A percentile compares a stretch with the other conserved stretches of the same genome.
phyloP scores from a whole-genome alignment of 2,888 invertebrate genomes.

The Cyclophora punctaria region DNA sequence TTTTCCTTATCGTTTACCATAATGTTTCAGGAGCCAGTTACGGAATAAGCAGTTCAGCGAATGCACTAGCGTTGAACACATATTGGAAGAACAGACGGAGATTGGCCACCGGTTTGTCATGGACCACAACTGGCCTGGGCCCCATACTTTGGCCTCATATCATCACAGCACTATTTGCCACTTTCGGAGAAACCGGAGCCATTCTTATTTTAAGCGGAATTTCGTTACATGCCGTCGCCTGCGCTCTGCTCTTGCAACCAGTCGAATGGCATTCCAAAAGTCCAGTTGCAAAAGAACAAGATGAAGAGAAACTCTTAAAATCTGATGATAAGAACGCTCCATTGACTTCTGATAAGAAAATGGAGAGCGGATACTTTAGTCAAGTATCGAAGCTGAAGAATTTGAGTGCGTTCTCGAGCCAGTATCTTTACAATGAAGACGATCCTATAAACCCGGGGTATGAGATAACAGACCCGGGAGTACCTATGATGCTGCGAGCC shows the following conservation, averaged over 20 bases:
- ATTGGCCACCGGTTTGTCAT: slow-evolving; percentile 81
- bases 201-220: slow-evolving; percentile 80
- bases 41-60: slow-evolving; percentile 80
- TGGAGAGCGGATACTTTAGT: slow-evolving; percentile 60
- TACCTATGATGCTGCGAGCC: slow-evolving; percentile 79
- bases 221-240: slow-evolving; percentile 79
- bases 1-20: too few relatives aligned
- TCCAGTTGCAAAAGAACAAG: slow-evolving; percentile 30
- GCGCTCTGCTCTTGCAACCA: slow-evolving; percentile 81
- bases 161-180: slow-evolving; percentile 77
- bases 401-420: slow-evolving; percentile 74
- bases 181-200: slow-evolving; percentile 79
- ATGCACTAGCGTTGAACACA: slow-evolving; percentile 81
- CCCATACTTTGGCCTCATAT: slow-evolving; percentile 83
- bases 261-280: slow-evolving; percentile 82
- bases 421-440: slow-evolving; percentile 79
- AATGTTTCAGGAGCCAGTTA: slow-evolving; percentile 74
- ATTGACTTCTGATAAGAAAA: slow-evolving; percentile 28
- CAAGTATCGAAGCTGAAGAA: slow-evolving; percentile 57
- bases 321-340: slow-evolving; percentile 13
- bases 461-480: slow-evolving; percentile 79
- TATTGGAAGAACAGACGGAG: slow-evolving; percentile 82
- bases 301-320: slow-evolving; percentile 41
- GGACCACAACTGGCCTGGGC: slow-evolving; percentile 82
- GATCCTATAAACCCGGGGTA: slow-evolving; percentile 77